Evolutionary conservation across 1,140 invertebrate genomes (phyloP).

Genomic region (Drosophila repleta): DNA sequence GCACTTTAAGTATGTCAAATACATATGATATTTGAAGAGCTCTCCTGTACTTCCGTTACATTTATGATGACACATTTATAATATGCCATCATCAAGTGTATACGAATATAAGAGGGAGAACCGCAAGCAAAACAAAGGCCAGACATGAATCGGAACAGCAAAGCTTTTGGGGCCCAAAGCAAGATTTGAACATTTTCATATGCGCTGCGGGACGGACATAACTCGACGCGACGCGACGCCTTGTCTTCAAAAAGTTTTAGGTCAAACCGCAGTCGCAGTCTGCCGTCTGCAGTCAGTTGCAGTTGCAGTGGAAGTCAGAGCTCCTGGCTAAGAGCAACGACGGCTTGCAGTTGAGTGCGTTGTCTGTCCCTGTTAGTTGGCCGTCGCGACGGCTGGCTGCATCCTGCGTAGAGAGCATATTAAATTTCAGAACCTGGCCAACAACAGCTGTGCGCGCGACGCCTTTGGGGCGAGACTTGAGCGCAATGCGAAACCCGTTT

Average conservation of each 20-base stretch:
- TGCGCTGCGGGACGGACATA: slow-evolving; percentile 11
- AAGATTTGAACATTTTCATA: slow-evolving; percentile 67
- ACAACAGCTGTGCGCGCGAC: slow-evolving; percentile 68
- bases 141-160: slow-evolving; percentile 44
- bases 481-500: slow-evolving; percentile 57
- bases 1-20: no score
- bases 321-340: slow-evolving; percentile 32
- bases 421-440: slow-evolving; percentile 72
- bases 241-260: slow-evolving; percentile 69
- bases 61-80: neutral
- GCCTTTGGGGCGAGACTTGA: slow-evolving; percentile 44
- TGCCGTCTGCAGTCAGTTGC: slow-evolving; percentile 1
- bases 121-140: slow-evolving; percentile 31
- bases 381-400: slow-evolving; percentile 38
- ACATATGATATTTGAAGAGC: no score
- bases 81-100: slow-evolving; percentile 3
- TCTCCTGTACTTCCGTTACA: neutral
- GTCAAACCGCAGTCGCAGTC: slow-evolving; percentile 68
- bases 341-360: slow-evolving; percentile 36
- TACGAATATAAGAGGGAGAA: slow-evolving; percentile 3
- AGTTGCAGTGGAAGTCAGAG: slow-evolving; percentile 9
- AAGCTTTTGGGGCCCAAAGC: slow-evolving; percentile 53
- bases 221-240: slow-evolving; percentile 19
- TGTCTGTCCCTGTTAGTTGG: slow-evolving; percentile 34
- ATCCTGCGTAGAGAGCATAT: slow-evolving; percentile 74